Conservation (phyloP, 2,113 vertebrate species). For the Vidua macroura region DNA sequence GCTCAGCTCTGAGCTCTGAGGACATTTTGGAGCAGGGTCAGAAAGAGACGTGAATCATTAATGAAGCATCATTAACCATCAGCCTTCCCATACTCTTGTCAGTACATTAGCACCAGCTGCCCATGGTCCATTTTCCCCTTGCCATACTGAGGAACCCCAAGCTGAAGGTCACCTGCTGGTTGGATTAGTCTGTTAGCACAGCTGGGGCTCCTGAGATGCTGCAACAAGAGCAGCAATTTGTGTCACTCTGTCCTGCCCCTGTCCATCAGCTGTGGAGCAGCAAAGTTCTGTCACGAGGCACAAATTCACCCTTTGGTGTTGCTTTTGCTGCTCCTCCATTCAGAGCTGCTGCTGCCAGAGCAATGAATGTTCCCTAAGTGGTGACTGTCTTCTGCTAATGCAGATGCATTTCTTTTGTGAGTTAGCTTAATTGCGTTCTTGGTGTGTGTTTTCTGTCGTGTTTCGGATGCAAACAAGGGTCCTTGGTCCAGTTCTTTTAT, state of each 20-base stretch:
- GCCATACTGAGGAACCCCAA: neutral
- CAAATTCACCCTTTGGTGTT: neutral
- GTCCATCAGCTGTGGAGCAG: neutral
- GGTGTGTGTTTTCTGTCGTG: neutral
- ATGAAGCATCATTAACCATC: neutral
- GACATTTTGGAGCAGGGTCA: neutral
- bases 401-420: slow-evolving; percentile 39
- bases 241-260: neutral
- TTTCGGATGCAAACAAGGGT: neutral
- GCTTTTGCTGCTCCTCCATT: neutral
- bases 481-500: neutral
- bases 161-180: neutral
- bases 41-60: neutral
- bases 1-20: neutral
- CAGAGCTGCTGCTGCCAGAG: neutral
- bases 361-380: neutral
- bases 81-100: neutral
- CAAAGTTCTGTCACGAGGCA: neutral
- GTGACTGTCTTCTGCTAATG: neutral
- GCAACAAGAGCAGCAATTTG: neutral
- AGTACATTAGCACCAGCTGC: neutral
- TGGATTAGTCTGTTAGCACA: neutral
- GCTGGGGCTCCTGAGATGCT: neutral
- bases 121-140: neutral
- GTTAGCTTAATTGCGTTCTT: neutral